phyloP scores from a whole-genome alignment of 1,140 invertebrate genomes.

The Riptortus pedestris region DNA sequence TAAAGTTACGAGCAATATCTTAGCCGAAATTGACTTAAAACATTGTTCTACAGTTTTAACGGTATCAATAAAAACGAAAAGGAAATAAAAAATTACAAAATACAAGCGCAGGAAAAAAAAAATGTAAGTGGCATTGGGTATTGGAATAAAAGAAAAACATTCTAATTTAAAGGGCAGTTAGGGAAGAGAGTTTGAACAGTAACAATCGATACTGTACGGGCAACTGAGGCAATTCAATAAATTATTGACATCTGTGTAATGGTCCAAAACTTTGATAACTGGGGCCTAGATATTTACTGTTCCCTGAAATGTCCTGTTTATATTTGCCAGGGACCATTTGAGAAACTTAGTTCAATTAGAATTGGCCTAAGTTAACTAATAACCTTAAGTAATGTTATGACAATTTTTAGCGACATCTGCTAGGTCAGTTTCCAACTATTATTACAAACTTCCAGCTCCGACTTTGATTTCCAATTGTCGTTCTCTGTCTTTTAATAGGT shows the following conservation, averaged over 20 bases:
- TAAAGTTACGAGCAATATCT: no score
- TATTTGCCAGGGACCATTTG: neutral
- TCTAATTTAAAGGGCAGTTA: neutral
- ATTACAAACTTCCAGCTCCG: no score
- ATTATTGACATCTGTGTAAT: neutral
- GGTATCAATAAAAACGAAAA: no score
- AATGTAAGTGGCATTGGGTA: no score
- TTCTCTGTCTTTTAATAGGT: no score
- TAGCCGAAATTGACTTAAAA: no score
- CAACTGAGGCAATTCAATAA: neutral
- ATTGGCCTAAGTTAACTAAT: neutral
- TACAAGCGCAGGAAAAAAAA: no score
- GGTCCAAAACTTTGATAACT: neutral
- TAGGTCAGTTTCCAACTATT: no score
- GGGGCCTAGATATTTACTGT: neutral
- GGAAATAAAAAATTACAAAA: no score
- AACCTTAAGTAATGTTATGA: neutral
- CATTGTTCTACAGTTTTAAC: no score
- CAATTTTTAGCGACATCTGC: neutral
- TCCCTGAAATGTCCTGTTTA: neutral
- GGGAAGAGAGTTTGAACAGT: no score
- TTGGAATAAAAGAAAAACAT: neutral
- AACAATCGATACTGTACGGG: neutral
- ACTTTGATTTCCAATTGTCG: no score
- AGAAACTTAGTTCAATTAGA: neutral